Percentiles rank a stretch among this genome's conserved stretches.
Conservation (phyloP, 2,888 invertebrate genomes). For the Globia sparganii region DNA sequence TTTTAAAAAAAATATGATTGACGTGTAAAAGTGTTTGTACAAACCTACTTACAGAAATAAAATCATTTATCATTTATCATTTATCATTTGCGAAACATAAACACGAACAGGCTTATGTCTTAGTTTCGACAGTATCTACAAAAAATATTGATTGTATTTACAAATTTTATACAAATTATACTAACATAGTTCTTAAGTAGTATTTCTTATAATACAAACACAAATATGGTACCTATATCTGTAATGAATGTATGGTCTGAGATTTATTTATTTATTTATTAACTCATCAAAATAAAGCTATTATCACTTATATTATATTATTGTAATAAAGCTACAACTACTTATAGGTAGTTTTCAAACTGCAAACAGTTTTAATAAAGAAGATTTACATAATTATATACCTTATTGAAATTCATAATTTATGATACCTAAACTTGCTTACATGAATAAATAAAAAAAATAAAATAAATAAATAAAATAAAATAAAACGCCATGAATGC, state of each 20-base stretch:
- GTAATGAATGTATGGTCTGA: not conserved
- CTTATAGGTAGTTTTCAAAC: not conserved
- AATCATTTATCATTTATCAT: no score
- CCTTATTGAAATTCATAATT: not conserved
- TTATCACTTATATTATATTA: not conserved
- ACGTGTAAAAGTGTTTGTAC: no score
- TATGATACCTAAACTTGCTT: not conserved
- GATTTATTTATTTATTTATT: no score
- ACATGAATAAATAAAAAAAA: no score
- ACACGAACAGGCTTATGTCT: not conserved
- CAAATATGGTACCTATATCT: no score
- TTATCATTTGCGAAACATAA: no score
- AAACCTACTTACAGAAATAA: no score
- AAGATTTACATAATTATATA: not conserved
- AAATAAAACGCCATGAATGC: no score
- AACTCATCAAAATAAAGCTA: no score
- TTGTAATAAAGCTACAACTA: no score
- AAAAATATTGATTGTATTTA: slow-evolving; percentile 12
- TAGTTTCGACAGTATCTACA: not conserved
- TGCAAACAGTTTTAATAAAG: not conserved
- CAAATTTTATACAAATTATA: slow-evolving; percentile 24
- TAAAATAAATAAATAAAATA: no score
- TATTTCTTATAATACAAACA: not conserved
- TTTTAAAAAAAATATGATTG: no score
- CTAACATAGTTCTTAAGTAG: not conserved